Evolutionary conservation across 2,113 vertebrate species (phyloP).

Genomic region (Rhinoderma darwinii): DNA sequence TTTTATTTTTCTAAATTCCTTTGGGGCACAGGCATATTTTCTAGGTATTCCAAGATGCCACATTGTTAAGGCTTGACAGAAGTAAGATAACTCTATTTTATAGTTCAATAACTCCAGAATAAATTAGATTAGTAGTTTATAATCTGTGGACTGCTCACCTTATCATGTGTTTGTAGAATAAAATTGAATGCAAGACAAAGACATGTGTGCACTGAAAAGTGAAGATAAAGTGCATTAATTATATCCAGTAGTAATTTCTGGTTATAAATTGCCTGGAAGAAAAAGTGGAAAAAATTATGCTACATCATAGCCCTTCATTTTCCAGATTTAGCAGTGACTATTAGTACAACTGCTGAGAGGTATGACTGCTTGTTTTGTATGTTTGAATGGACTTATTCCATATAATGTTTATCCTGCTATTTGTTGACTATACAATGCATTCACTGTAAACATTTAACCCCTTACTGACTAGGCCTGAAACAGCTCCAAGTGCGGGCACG

Average conservation of each 20-base stretch:
- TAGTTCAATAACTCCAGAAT: conserved; percentile 40
- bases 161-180: conserved; percentile 28
- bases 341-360: not conserved
- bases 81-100: conserved; percentile 34
- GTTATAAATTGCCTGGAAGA: conserved; percentile 5
- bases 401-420: too few species aligned
- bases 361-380: not conserved
- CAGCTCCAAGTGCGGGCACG: too few species aligned
- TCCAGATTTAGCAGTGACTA: conserved; percentile 1
- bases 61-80: conserved; percentile 16
- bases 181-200: conserved; percentile 31
- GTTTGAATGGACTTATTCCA: too few species aligned
- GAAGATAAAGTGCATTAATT: conserved; percentile 41
- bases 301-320: not conserved
- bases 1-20: conserved; percentile 30
- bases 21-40: conserved; percentile 16
- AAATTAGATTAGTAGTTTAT: conserved; percentile 33
- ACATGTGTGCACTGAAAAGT: conserved; percentile 23
- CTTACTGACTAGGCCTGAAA: too few species aligned
- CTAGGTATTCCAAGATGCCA: conserved; percentile 12
- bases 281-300: not conserved
- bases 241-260: conserved; percentile 19
- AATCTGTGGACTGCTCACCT: conserved; percentile 12
- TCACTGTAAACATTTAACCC: too few species aligned
- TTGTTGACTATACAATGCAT: too few species aligned